These are phyloP conservation scores for Drosophila nebulosa DNA, from an alignment of 1,140 invertebrate species.

Conservation along the genomic window DNA sequence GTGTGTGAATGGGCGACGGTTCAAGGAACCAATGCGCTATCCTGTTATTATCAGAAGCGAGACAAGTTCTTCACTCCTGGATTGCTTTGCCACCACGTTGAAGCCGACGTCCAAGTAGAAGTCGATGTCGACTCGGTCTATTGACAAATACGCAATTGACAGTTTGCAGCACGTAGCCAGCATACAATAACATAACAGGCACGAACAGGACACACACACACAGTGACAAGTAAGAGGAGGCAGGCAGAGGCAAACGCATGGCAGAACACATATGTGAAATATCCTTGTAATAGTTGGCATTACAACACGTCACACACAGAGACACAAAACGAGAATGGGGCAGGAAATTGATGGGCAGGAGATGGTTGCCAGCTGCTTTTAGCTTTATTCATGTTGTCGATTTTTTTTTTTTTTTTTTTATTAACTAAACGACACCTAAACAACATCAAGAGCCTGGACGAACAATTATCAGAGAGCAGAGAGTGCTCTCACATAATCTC, in stretches of 20 bases:
- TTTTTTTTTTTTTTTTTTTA: slow-evolving; percentile 20
- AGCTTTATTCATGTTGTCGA: neutral
- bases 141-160: slow-evolving; percentile 62
- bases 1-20: neutral
- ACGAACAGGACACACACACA: slow-evolving; percentile 26
- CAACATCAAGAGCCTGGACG: slow-evolving; percentile 29
- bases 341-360: slow-evolving; percentile 34
- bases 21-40: neutral
- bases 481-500: neutral
- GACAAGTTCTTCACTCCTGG: neutral
- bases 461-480: slow-evolving; percentile 39
- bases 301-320: slow-evolving; percentile 32
- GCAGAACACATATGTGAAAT: slow-evolving; percentile 28
- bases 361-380: slow-evolving; percentile 40
- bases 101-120: neutral
- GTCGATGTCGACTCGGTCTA: slow-evolving; percentile 30
- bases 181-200: slow-evolving; percentile 44
- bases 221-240: neutral
- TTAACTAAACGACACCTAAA: slow-evolving; percentile 40
- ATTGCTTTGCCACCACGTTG: neutral
- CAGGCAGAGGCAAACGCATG: neutral
- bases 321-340: slow-evolving; percentile 1
- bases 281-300: slow-evolving; percentile 52
- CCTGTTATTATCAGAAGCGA: neutral
- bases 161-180: slow-evolving; percentile 53